Percentiles rank a stretch among this genome's conserved stretches.
phyloP scores from a whole-genome alignment of 2,888 invertebrate species.

The Ischnura elegans region DNA sequence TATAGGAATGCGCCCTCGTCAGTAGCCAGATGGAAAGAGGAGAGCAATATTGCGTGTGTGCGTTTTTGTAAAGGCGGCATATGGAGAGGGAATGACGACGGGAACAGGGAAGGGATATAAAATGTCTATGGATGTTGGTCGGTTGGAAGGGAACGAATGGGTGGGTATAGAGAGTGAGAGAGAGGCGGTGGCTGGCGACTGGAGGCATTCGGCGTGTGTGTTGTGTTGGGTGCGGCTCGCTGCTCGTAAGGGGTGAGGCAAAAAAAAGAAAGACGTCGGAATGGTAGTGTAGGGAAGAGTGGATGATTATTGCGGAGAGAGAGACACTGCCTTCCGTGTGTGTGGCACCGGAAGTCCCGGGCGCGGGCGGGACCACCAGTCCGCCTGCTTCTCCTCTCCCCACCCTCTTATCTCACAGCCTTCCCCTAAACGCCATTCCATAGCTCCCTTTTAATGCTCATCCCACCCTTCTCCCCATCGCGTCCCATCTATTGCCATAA shows the following conservation, averaged over 20 bases:
- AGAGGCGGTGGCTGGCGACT: too few relatives aligned
- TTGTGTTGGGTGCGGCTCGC: neutral
- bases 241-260: too few relatives aligned
- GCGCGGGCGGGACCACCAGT: conserved; percentile 24
- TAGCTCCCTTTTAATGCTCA: neutral
- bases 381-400: neutral
- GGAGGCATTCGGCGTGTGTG: too few relatives aligned
- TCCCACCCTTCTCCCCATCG: neutral
- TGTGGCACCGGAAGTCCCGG: conserved; percentile 52
- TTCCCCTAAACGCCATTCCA: neutral
- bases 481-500: conserved; percentile 62
- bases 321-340: neutral
- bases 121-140: neutral
- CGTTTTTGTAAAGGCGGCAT: neutral
- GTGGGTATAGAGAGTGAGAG: neutral
- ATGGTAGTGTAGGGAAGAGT: neutral
- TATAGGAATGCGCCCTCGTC: neutral
- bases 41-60: neutral
- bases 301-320: conserved; percentile 27
- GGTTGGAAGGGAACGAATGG: too few relatives aligned
- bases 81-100: neutral
- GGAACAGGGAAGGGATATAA: too few relatives aligned
- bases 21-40: neutral
- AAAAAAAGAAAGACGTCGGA: neutral
- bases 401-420: neutral